Evolutionary conservation across 2,797 vertebrate genomes (phyloP).

Genomic region (Luscinia luscinia): DNA sequence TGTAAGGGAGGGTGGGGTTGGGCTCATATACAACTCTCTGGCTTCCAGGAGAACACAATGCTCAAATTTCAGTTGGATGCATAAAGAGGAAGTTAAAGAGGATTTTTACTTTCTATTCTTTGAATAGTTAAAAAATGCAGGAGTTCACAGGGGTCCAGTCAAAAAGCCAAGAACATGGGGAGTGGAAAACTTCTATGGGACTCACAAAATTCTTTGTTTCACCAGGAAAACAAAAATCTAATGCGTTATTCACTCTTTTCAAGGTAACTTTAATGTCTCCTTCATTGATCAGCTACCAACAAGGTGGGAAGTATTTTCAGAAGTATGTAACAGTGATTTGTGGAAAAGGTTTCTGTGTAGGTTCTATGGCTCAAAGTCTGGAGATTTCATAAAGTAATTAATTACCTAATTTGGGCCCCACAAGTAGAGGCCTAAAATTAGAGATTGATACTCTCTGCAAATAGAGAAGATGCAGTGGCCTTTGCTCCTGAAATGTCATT

Average conservation of each 20-base stretch:
- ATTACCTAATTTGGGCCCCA: not conserved
- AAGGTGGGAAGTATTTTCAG: not conserved
- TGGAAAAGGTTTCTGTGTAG: not conserved
- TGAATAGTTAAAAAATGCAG: not conserved
- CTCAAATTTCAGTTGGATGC: not conserved
- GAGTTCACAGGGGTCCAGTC: conserved; percentile 8
- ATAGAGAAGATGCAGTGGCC: not conserved
- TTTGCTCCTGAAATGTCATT: not conserved
- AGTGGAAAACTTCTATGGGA: conserved; percentile 49
- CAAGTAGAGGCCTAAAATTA: not conserved
- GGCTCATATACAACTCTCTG: not conserved
- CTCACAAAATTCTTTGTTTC: not conserved
- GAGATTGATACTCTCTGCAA: not conserved
- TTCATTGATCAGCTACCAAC: not conserved
- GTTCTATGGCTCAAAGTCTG: not conserved
- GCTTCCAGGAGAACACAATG: not conserved
- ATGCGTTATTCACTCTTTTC: not conserved
- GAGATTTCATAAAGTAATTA: not conserved
- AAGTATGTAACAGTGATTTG: not conserved
- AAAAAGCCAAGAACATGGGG: conserved; percentile 57
- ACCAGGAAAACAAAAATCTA: not conserved
- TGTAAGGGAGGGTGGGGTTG: not conserved
- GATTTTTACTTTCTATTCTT: not conserved
- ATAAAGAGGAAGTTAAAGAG: not conserved
- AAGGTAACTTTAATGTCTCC: not conserved